Evolutionary conservation across 2,888 invertebrate genomes (phyloP).

Genomic region (Euclidia mi): DNA sequence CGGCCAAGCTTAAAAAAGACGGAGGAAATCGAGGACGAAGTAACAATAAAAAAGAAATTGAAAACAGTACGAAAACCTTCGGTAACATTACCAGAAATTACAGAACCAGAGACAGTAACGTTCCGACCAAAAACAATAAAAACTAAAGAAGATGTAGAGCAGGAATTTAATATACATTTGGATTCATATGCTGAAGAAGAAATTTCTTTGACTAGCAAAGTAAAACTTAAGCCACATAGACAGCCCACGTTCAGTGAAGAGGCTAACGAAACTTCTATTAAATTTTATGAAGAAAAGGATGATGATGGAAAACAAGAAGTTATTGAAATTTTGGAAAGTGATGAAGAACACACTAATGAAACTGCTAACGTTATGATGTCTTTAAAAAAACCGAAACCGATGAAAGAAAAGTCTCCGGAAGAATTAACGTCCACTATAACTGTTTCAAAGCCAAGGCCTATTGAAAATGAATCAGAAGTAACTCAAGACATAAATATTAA

Average conservation of each 20-base stretch:
- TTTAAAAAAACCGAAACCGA: constrained; percentile 79
- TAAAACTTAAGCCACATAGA: constrained; percentile 93
- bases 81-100: constrained; percentile 92
- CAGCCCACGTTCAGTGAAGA: constrained; percentile 94
- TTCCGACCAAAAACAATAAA: constrained; percentile 94
- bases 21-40: constrained; percentile 89
- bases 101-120: constrained; percentile 94
- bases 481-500: constrained; percentile 92
- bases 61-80: constrained; percentile 92
- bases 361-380: constrained; percentile 76
- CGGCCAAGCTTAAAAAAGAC: constrained; percentile 82
- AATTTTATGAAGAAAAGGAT: constrained; percentile 88
- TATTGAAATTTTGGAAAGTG: constrained; percentile 85
- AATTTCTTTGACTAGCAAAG: constrained; percentile 95
- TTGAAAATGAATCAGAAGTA: constrained; percentile 83
- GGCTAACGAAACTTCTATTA: constrained; percentile 93
- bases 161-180: constrained; percentile 96
- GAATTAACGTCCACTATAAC: constrained; percentile 80
- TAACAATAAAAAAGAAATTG: constrained; percentile 94
- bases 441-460: constrained; percentile 71
- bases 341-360: constrained; percentile 82
- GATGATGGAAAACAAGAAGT: constrained; percentile 73
- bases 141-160: constrained; percentile 96
- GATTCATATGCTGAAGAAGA: constrained; percentile 97
- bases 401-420: constrained; percentile 73